Conservation (phyloP, 1,140 invertebrate species). For the Listronotus bonariensis region DNA sequence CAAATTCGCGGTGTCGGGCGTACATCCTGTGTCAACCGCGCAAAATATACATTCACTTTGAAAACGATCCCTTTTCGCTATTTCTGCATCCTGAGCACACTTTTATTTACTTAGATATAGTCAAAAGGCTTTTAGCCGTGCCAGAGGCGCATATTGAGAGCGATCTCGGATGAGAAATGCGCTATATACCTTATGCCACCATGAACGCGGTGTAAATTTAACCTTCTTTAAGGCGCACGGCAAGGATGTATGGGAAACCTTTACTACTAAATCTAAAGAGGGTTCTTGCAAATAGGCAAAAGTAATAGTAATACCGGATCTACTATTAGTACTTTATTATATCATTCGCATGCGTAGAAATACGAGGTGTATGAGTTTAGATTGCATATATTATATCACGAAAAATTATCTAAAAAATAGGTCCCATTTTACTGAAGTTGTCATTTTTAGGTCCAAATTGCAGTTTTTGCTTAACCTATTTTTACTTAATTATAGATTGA, state of each 20-base stretch:
- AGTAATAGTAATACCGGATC: too few species aligned
- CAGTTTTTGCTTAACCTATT: too few species aligned
- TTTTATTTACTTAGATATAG: slow-evolving; percentile 38
- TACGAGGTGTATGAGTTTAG: too few species aligned
- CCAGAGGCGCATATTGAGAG: slow-evolving; percentile 29
- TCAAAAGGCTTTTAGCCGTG: slow-evolving; percentile 36
- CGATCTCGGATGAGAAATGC: slow-evolving; percentile 32
- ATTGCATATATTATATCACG: too few species aligned
- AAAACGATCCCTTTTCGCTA: slow-evolving; percentile 35
- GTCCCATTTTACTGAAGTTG: too few species aligned
- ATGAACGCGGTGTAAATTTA: slow-evolving; percentile 29
- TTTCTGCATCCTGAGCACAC: slow-evolving; percentile 28
- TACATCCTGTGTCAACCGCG: slow-evolving; percentile 26
- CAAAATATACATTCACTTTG: slow-evolving; percentile 37
- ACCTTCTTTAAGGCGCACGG: not conserved
- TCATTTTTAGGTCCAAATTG: too few species aligned
- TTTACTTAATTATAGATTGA: too few species aligned
- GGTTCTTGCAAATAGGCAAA: too few species aligned
- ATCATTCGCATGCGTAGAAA: too few species aligned
- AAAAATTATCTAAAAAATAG: too few species aligned
- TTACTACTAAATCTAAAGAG: too few species aligned
- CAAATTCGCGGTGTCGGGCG: slow-evolving; percentile 19
- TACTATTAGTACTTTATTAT: too few species aligned
- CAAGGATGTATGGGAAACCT: not conserved
- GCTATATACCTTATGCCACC: slow-evolving; percentile 25